These are phyloP conservation scores for Sarotherodon lohbergeri DNA, from an alignment of 2,113 vertebrate species.

Conservation along the genomic window DNA sequence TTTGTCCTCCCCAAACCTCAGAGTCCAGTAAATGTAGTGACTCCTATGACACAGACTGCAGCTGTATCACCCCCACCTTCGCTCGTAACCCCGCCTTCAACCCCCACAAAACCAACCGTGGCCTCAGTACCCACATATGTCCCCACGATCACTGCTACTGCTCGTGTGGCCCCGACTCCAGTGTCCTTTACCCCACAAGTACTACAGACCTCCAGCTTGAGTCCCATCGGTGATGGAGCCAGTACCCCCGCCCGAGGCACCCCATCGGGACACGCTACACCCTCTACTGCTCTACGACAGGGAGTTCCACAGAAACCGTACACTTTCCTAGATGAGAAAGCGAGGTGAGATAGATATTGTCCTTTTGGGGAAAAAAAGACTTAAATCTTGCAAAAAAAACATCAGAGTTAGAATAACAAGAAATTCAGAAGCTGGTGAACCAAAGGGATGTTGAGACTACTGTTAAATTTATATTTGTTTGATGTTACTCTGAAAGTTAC, in stretches of 20 bases:
- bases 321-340: slow-evolving; percentile 91
- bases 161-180: slow-evolving; percentile 24
- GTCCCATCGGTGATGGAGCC: slow-evolving; percentile 61
- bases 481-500: background rate
- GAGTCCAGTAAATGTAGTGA: slow-evolving; percentile 68
- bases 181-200: slow-evolving; percentile 61
- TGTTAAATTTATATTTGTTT: background rate
- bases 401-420: background rate
- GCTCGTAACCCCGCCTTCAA: slow-evolving; percentile 28
- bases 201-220: slow-evolving; percentile 64
- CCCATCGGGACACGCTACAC: slow-evolving; percentile 19
- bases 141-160: slow-evolving; percentile 21
- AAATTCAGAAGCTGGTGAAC: background rate
- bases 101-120: slow-evolving; percentile 50
- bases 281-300: slow-evolving; percentile 74
- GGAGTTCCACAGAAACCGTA: slow-evolving; percentile 93
- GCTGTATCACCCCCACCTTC: slow-evolving; percentile 16
- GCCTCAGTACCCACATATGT: slow-evolving; percentile 48
- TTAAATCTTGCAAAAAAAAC: background rate
- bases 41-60: slow-evolving; percentile 60
- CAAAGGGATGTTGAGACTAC: background rate
- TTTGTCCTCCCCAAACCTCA: slow-evolving; percentile 64
- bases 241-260: slow-evolving; percentile 51
- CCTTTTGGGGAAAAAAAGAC: background rate
- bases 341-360: slow-evolving; percentile 71